phyloP scores from a whole-genome alignment of 2,113 vertebrate species.

The Deroptyus accipitrinus region DNA sequence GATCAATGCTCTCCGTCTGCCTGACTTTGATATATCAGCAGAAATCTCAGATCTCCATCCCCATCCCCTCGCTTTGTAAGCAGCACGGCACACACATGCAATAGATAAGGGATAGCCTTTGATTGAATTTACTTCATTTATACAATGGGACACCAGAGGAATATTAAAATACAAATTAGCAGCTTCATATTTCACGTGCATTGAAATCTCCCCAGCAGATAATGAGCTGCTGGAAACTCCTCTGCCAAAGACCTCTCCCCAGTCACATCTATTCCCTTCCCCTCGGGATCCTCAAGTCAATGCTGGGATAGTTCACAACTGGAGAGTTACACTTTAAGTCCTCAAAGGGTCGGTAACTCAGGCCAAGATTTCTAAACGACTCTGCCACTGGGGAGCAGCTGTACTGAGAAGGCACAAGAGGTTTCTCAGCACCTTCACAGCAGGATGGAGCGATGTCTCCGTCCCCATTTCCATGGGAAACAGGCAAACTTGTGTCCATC shows the following conservation, averaged over 20 bases:
- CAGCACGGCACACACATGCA: background rate
- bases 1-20: conserved; percentile 35
- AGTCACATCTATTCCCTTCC: conserved; percentile 19
- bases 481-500: rapidly evolving
- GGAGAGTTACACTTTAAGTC: background rate
- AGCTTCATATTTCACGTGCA: conserved; percentile 42
- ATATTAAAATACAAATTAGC: conserved; percentile 71
- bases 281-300: background rate
- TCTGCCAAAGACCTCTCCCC: conserved; percentile 28
- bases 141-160: conserved; percentile 50
- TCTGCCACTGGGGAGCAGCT: background rate
- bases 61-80: background rate
- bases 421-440: background rate
- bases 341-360: background rate
- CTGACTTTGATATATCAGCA: conserved; percentile 32
- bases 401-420: background rate
- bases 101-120: conserved; percentile 58
- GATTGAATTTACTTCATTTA: conserved; percentile 70
- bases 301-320: background rate
- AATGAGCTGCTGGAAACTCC: conserved; percentile 46
- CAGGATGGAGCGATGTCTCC: background rate
- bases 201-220: conserved; percentile 51
- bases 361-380: background rate
- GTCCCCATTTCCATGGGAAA: background rate
- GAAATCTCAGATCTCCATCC: conserved; percentile 44